Conservation (phyloP, 2,888 invertebrate species). For the Atethmia centrago region DNA sequence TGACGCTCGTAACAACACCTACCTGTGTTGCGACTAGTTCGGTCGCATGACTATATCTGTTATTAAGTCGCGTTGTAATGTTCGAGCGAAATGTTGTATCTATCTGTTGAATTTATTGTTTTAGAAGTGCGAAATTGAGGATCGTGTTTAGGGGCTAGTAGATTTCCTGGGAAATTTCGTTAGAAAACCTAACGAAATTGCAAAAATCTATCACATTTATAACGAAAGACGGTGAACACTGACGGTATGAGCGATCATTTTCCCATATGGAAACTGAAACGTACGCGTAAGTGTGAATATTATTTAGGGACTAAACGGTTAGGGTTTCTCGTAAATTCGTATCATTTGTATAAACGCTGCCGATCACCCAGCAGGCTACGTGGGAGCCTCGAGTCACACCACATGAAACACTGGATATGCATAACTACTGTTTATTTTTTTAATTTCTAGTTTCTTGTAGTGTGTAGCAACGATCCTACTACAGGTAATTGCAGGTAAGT, state of each 20-base stretch:
- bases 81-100: constrained; percentile 27
- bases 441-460: constrained; percentile 18
- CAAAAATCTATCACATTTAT: not conserved
- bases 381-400: constrained; percentile 53
- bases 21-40: constrained; percentile 52
- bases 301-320: constrained; percentile 70
- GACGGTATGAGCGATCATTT: constrained; percentile 2
- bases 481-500: not conserved
- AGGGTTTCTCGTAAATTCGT: constrained; percentile 73
- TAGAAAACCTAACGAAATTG: not conserved
- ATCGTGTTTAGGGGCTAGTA: not conserved
- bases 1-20: constrained; percentile 72
- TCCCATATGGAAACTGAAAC: constrained; percentile 60
- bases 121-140: constrained; percentile 12
- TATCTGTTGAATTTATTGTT: not conserved
- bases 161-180: not conserved
- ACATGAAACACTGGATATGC: constrained; percentile 52
- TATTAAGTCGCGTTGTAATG: constrained; percentile 31
- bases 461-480: constrained; percentile 12
- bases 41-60: constrained; percentile 39
- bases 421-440: constrained; percentile 33
- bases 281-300: constrained; percentile 65
- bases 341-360: constrained; percentile 78
- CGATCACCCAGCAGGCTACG: constrained; percentile 42
- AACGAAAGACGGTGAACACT: not conserved